A percentile compares a stretch with the other conserved stretches of the same genome.
Evolutionary conservation across 1,140 invertebrate genomes (phyloP).

Genomic region (Brachionus rotundiformis): DNA sequence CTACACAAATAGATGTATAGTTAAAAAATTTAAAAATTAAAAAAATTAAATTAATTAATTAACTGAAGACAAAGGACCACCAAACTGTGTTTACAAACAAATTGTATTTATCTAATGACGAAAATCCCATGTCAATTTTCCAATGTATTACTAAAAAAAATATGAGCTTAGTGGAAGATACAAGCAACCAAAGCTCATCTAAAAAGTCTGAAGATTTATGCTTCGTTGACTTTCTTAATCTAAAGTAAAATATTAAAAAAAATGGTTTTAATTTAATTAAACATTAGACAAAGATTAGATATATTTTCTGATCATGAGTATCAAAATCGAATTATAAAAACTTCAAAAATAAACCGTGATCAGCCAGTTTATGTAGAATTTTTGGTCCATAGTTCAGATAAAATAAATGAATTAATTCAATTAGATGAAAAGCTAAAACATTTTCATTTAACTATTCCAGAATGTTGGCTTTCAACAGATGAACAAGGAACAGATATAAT

Average conservation of each 20-base stretch:
- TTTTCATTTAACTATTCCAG: constrained; percentile 35
- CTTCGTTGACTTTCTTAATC: constrained; percentile 5
- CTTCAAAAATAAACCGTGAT: not conserved
- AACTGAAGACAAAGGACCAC: not conserved
- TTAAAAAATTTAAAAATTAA: not conserved
- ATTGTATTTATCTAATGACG: not conserved
- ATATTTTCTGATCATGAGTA: not conserved
- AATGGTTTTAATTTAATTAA: not conserved
- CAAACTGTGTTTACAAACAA: not conserved
- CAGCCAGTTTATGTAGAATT: constrained; percentile 16
- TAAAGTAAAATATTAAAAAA: constrained; percentile 9
- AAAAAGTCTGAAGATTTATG: not conserved
- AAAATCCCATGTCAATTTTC: not conserved
- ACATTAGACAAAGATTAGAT: not conserved
- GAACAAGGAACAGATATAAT: not conserved
- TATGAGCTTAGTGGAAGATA: not conserved
- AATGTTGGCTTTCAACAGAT: not conserved
- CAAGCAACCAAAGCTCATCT: not conserved
- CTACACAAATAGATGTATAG: not conserved
- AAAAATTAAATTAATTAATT: too few relatives aligned
- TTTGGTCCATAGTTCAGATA: not conserved
- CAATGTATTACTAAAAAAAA: not conserved
- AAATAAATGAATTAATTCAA: constrained; percentile 6
- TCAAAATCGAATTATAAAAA: not conserved
- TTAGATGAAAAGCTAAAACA: constrained; percentile 33